These are phyloP conservation scores for Sceloporus tristichus DNA, from an alignment of 2,113 vertebrate species.

Conservation along the genomic window DNA sequence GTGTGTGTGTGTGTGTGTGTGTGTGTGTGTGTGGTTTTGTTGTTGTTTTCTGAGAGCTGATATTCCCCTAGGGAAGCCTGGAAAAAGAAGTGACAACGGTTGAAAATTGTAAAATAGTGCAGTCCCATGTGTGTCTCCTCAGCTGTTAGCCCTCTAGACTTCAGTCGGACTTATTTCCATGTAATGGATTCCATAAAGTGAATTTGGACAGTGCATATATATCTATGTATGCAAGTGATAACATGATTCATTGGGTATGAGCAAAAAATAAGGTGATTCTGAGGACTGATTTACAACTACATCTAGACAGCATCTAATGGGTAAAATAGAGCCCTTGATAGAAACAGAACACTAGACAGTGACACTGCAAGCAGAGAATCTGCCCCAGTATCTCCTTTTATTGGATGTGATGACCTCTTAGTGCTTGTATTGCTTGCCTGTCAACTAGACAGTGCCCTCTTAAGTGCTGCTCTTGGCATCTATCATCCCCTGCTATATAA, in stretches of 20 bases:
- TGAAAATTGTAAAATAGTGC: too few relatives aligned
- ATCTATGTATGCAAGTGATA: not conserved
- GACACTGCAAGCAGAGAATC: not conserved
- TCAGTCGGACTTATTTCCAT: not conserved
- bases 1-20: too few relatives aligned
- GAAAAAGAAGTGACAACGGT: too few relatives aligned
- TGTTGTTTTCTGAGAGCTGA: too few relatives aligned
- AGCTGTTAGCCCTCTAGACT: too few relatives aligned
- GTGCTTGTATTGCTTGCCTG: not conserved
- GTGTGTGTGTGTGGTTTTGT: too few relatives aligned
- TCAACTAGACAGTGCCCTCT: constrained; percentile 31
- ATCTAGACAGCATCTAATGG: not conserved
- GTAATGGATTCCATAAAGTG: not conserved
- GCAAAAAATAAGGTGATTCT: not conserved
- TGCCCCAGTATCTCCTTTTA: constrained; percentile 6
- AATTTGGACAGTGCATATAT: not conserved
- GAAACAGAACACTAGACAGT: not conserved
- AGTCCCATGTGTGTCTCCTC: too few relatives aligned
- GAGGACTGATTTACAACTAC: not conserved
- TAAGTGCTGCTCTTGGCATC: constrained; percentile 32
- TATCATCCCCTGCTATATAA: constrained; percentile 45
- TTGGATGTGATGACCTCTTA: not conserved
- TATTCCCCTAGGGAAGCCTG: too few relatives aligned
- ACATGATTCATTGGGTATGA: not conserved
- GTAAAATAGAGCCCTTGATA: not conserved